These are phyloP conservation scores for Thunnus maccoyii DNA, from an alignment of 2,113 vertebrate species.

Conservation along the genomic window DNA sequence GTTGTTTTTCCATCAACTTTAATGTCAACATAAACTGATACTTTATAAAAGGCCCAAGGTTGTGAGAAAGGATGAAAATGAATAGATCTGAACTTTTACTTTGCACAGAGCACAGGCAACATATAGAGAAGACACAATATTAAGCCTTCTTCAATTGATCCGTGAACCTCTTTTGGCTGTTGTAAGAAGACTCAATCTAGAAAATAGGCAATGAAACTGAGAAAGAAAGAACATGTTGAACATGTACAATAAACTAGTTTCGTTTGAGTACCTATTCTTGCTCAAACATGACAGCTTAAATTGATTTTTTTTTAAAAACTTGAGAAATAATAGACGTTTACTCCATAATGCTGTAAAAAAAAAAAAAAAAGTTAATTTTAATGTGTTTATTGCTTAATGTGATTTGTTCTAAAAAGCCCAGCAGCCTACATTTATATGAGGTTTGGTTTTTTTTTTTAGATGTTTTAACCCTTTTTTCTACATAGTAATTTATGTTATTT, in stretches of 20 bases:
- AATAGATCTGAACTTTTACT: constrained; percentile 27
- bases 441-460: too few species aligned
- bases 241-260: too few species aligned
- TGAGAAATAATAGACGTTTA: too few species aligned
- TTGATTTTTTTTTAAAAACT: neutral
- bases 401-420: neutral
- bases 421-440: too few species aligned
- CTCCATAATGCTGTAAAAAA: neutral
- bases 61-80: constrained; percentile 3
- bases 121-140: neutral
- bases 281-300: too few species aligned
- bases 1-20: constrained; percentile 12
- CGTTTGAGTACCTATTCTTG: too few species aligned
- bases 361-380: neutral
- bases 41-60: constrained; percentile 10
- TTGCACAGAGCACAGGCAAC: neutral
- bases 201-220: neutral
- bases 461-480: too few species aligned
- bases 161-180: neutral
- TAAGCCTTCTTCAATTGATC: neutral
- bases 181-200: neutral
- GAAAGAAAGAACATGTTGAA: neutral
- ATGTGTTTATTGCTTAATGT: neutral
- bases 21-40: constrained; percentile 24
- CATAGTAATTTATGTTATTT: neutral